Conservation (phyloP, 2,113 vertebrate genomes). For the Dendrocopos noguchii region DNA sequence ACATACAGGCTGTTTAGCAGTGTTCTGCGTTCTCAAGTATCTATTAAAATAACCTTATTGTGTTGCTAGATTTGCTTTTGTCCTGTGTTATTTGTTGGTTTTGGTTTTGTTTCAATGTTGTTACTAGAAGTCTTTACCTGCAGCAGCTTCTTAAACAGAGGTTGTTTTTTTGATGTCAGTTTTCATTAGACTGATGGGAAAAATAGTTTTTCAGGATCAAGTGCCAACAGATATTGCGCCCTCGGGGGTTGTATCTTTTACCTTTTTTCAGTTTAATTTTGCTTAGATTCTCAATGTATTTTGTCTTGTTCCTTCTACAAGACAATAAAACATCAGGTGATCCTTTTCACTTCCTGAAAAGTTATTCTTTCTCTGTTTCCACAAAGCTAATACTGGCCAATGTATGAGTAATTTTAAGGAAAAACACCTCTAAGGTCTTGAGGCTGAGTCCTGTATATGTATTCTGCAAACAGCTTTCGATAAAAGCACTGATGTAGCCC, state of each 20-base stretch:
- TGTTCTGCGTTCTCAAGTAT: not conserved
- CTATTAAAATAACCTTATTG: not conserved
- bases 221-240: not conserved
- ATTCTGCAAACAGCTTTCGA: not conserved
- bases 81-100: not conserved
- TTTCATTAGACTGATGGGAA: not conserved
- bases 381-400: not conserved
- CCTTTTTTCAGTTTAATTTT: conserved; percentile 21
- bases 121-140: not conserved
- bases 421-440: not conserved
- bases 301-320: not conserved
- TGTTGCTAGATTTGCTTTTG: not conserved
- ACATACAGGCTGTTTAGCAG: not conserved
- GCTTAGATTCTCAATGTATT: not conserved
- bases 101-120: not conserved
- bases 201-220: not conserved
- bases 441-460: not conserved
- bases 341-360: not conserved
- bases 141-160: not conserved
- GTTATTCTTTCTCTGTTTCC: not conserved
- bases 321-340: not conserved
- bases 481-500: not conserved
- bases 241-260: not conserved
- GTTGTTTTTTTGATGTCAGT: not conserved
- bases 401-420: not conserved